Evolutionary conservation across 2,888 invertebrate genomes (phyloP), one percentile per base, ranked within the genome.

Genomic region (Habroteleia sp.): DNA sequence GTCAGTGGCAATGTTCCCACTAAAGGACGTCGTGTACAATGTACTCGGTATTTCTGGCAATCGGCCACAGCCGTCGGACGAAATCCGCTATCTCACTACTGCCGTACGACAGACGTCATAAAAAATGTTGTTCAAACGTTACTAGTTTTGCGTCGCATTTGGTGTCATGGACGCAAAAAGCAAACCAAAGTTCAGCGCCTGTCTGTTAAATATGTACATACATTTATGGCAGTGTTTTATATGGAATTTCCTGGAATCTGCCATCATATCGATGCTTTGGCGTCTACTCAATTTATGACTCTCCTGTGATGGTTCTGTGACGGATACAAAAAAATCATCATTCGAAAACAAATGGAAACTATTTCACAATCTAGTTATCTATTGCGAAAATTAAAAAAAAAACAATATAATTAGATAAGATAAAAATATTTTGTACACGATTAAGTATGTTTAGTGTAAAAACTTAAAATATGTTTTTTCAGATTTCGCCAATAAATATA

Each of bases 1-100:
- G 44, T 54, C 54, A 56, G 54, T 54, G 48, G 71, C 62, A 54
- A 27, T 33, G 56, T 39, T 63, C 48, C 48, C 46, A 27, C 46
- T 41, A 52, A 46, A 48, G 52, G 48, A 71, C 56, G 33, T 14
- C 41, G 14, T 37, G 62, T 46, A 46, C 44, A 39, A 46, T 48
- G 71, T 41, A 46, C 54, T 42, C 29, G 16, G 50, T 44, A 62
- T 62, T 71, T 48, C 56, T 63, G 72, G 72, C 72, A 72, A 63
- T 56, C 41, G 48, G 62, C 71, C 71, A 71, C 56, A 37, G 16
- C 10, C 39, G 60, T 42, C 71, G 37, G 46, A 50, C 39, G 54
- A 16, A 54, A 56, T 44, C 23, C 56, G 60, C 42, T 44, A 14
- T 69, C 58, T 69, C 48, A 23, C 56, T 39, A 48, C 68, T 48